phyloP scores from a whole-genome alignment of 1,140 invertebrate genomes.

The Polypedilum pembai region DNA sequence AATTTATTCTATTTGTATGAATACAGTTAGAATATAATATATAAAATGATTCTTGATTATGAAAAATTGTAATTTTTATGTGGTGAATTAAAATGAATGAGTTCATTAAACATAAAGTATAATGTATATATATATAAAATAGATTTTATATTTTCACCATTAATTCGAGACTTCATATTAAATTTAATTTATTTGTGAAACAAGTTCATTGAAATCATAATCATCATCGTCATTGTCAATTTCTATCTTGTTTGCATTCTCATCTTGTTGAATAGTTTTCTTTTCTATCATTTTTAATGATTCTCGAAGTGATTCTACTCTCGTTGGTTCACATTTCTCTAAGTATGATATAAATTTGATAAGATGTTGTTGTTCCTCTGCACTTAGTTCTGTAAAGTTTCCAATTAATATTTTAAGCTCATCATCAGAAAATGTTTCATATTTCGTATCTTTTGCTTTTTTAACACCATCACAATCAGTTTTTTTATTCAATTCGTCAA shows the following conservation, averaged over 20 bases:
- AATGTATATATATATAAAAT: not conserved
- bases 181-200: not conserved
- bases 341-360: not conserved
- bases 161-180: not conserved
- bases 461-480: not conserved
- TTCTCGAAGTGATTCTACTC: not conserved
- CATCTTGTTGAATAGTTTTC: not conserved
- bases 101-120: not conserved
- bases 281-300: not conserved
- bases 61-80: too few relatives aligned
- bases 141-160: not conserved
- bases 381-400: not conserved
- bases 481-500: not conserved
- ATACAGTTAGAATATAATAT: too few relatives aligned
- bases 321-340: not conserved
- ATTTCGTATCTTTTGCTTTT: not conserved
- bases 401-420: not conserved
- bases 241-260: not conserved
- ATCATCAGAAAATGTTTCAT: not conserved
- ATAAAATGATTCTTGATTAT: too few relatives aligned
- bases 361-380: not conserved
- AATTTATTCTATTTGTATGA: too few relatives aligned
- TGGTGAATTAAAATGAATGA: not conserved
- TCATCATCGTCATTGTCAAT: not conserved
- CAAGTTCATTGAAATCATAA: slow-evolving; percentile 6